Conservation (phyloP, 2,113 vertebrate genomes). For the Variabilichromis moorii region DNA sequence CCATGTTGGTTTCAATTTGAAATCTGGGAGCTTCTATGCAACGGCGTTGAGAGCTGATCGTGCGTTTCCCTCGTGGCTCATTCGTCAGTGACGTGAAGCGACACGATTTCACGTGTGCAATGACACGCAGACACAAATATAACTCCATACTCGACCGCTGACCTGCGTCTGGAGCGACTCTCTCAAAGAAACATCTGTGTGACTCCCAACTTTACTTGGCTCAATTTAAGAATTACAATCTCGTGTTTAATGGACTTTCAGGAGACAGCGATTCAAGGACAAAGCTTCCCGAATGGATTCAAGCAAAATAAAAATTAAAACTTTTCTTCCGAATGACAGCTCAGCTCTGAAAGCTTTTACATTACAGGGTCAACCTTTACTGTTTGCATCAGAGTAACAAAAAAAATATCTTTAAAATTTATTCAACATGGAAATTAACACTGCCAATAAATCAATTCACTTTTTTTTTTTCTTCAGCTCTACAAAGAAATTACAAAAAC, state of each 20-base stretch:
- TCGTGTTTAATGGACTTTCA: neutral
- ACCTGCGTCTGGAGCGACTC: neutral
- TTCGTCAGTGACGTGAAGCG: neutral
- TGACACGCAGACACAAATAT: neutral
- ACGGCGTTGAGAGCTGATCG: neutral
- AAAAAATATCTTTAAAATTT: constrained; percentile 3
- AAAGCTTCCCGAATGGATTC: neutral
- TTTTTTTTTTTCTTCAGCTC: constrained; percentile 71
- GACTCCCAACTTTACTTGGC: neutral
- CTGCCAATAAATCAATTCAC: constrained; percentile 70
- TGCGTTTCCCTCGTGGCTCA: neutral
- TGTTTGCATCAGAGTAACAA: constrained; percentile 7
- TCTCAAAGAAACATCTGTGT: neutral
- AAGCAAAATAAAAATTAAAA: neutral
- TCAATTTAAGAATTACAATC: neutral
- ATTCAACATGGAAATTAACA: constrained; percentile 76
- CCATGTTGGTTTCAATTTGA: neutral
- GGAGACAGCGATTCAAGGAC: neutral
- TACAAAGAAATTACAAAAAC: constrained; percentile 93
- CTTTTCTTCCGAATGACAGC: constrained; percentile 1
- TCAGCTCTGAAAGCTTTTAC: neutral
- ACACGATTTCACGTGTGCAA: neutral
- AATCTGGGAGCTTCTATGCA: neutral
- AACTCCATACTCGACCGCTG: neutral
- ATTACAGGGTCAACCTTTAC: constrained; percentile 74